These are phyloP conservation scores for Tenthredo amoena DNA, from an alignment of 2,888 invertebrate species.

Conservation along the genomic window DNA sequence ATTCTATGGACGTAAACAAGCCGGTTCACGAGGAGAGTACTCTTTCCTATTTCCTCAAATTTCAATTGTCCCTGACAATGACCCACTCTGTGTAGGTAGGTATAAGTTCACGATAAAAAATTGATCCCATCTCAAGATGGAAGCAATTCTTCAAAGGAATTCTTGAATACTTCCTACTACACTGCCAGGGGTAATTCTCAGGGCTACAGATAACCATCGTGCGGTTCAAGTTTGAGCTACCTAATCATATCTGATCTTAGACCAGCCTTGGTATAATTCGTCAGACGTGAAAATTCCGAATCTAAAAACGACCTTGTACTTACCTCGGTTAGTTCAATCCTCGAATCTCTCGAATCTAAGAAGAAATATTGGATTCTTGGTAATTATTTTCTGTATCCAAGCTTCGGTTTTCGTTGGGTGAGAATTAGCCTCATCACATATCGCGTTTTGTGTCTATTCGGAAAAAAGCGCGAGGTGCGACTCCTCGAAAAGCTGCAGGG, in stretches of 20 bases:
- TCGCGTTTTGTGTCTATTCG: neutral
- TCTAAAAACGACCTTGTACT: neutral
- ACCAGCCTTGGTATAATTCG: conserved; percentile 17
- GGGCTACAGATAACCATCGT: conserved; percentile 35
- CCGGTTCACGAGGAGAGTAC: neutral
- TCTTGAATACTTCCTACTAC: conserved; percentile 17
- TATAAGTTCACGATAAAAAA: neutral
- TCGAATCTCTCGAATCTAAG: neutral
- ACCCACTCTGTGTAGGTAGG: neutral
- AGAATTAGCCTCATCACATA: neutral
- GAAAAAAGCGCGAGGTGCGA: neutral
- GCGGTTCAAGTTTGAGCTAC: conserved; percentile 30
- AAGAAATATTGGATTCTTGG: neutral
- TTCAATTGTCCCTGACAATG: conserved; percentile 8
- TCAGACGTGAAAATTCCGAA: conserved; percentile 28
- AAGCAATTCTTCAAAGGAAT: neutral
- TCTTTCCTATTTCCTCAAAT: neutral
- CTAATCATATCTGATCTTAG: conserved; percentile 49
- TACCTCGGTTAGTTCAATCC: neutral
- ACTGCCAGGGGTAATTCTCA: neutral
- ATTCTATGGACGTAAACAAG: neutral
- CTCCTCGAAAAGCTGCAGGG: neutral
- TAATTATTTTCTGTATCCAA: neutral
- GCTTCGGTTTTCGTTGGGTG: neutral
- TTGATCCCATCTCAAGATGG: neutral